Conservation (phyloP, 2,113 vertebrate genomes). For the Indicator maculatus region DNA sequence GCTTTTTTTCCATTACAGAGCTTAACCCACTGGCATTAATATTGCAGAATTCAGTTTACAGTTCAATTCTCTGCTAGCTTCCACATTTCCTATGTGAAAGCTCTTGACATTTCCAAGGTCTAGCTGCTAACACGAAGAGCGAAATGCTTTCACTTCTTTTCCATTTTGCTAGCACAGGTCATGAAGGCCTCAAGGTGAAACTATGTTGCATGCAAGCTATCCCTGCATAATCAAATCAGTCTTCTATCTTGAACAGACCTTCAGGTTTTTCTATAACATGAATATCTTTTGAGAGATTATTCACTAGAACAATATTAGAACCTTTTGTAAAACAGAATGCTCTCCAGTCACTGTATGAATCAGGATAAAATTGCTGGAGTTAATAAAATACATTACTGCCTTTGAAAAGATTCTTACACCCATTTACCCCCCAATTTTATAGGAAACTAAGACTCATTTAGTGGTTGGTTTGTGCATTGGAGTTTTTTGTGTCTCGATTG, state of each 20-base stretch:
- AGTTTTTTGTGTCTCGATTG: too few species aligned
- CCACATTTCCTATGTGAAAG: fast-evolving
- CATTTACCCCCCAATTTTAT: background rate
- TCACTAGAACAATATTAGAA: background rate
- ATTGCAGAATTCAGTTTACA: background rate
- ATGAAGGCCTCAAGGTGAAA: background rate
- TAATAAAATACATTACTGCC: background rate
- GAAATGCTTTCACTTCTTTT: background rate
- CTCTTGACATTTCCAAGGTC: fast-evolving
- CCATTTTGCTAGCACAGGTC: background rate
- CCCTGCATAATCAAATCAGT: background rate
- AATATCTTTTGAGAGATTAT: background rate
- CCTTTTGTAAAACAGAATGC: background rate
- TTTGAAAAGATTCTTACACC: background rate
- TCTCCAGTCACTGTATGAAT: background rate
- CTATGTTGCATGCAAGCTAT: background rate
- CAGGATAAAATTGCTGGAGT: background rate
- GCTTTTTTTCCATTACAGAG: background rate
- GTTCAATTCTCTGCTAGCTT: background rate
- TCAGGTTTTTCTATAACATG: background rate
- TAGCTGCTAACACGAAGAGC: too few species aligned
- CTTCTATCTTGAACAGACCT: background rate
- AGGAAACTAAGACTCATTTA: background rate
- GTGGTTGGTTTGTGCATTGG: too few species aligned
- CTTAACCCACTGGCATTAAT: background rate